phyloP scores from a whole-genome alignment of 2,113 vertebrate species.

The Lepidothrix coronata region DNA sequence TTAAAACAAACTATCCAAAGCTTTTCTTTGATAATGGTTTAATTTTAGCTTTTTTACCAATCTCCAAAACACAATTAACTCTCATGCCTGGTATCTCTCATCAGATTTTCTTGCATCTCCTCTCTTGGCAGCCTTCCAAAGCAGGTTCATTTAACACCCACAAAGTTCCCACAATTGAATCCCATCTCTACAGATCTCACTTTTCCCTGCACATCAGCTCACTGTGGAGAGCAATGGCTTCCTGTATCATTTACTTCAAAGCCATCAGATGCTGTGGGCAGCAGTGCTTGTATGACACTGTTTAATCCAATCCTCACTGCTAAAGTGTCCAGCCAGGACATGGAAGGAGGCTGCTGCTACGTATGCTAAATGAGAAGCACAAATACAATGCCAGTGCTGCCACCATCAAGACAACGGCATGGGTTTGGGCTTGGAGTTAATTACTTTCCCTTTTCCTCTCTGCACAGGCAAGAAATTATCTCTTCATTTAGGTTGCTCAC shows the following conservation, averaged over 20 bases:
- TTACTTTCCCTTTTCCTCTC: background rate
- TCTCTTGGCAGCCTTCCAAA: constrained; percentile 61
- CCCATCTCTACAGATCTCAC: constrained; percentile 29
- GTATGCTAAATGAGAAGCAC: background rate
- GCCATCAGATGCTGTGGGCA: constrained; percentile 6
- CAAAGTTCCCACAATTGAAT: constrained; percentile 56
- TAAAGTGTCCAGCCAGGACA: background rate
- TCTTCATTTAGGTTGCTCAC: background rate
- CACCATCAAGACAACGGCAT: background rate
- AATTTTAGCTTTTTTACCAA: constrained; percentile 47
- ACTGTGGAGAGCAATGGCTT: background rate
- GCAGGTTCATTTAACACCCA: constrained; percentile 67
- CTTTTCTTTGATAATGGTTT: constrained; percentile 62
- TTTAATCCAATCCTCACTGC: constrained; percentile 12
- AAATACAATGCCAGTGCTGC: background rate
- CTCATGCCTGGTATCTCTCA: constrained; percentile 40
- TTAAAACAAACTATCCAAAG: constrained; percentile 64
- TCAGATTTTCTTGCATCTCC: constrained; percentile 54
- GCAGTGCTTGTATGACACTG: background rate
- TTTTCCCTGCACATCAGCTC: constrained; percentile 44
- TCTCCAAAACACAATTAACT: constrained; percentile 25
- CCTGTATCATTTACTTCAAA: constrained; percentile 45
- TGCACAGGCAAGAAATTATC: background rate
- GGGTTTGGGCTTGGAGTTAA: background rate
- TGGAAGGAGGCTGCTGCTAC: background rate